A percentile compares a stretch with the other conserved stretches of the same genome.
phyloP scores from a whole-genome alignment of 2,797 vertebrate species.

The Prionace glauca region DNA sequence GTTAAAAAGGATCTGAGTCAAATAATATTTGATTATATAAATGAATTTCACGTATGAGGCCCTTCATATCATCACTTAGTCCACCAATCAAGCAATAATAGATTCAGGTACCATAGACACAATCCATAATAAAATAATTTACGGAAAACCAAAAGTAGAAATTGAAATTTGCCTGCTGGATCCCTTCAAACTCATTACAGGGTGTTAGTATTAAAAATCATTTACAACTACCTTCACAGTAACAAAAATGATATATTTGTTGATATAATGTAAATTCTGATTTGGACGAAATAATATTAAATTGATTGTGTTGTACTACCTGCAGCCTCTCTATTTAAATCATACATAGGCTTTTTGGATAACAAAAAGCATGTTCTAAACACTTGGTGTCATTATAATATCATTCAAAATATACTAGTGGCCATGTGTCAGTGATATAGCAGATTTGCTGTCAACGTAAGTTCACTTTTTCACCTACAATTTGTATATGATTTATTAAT shows the following conservation, averaged over 20 bases:
- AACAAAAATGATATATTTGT: neutral
- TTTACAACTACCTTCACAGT: neutral
- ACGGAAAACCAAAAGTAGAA: neutral
- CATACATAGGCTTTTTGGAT: neutral
- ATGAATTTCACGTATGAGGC: neutral
- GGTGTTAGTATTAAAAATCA: neutral
- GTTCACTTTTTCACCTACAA: neutral
- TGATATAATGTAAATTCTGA: neutral
- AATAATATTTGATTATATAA: neutral
- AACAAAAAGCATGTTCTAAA: neutral
- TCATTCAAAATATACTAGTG: neutral
- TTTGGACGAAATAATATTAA: neutral
- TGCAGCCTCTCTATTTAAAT: neutral
- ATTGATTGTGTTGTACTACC: neutral
- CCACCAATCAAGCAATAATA: neutral
- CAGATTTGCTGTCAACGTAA: neutral
- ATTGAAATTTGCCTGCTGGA: neutral
- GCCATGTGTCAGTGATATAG: neutral
- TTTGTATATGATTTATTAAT: neutral
- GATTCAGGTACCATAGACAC: neutral
- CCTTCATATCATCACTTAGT: neutral
- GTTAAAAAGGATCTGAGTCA: neutral
- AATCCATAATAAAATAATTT: constrained; percentile 3
- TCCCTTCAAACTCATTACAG: neutral
- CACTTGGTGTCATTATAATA: neutral